Evolutionary conservation across 2,888 invertebrate species (phyloP), one percentile per base, ranked within the genome.

Genomic region (Cheilosia vulpina): DNA sequence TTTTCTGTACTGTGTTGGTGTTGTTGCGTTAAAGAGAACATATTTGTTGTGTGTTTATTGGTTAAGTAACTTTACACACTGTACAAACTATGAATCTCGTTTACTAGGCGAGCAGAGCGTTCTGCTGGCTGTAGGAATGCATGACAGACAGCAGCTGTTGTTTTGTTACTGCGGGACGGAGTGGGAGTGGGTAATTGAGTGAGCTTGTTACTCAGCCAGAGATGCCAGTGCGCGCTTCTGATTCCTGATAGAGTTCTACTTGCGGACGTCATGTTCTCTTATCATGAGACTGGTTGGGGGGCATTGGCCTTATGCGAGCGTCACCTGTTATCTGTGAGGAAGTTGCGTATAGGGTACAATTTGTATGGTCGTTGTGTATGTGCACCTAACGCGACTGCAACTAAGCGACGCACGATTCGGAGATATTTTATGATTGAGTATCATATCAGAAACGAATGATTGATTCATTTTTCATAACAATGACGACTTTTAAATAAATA

Each of bases 41-140:
- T 1, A 7, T 50, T 50, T 60, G 57, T 60, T 60, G 31, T 19
- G n/a, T n/a, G n/a, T 62, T 58, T 55, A 24, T 53, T 68, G 50
- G 19, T 72, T 31, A 9, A 31, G 31, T 31, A 7, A 31, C 31
- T 31, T 31, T 65, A 65, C 72, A 79, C 79, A 79, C 79, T 79
- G 79, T 79, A 79, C 79, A 79, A 79, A 79, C 58, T 65, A 72
- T 79, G 79, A 79, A 79, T 79, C 79, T 58, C 72, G 24, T 72
- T 52, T 65, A 79, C 63, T 63, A 79, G 79, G 79, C 58, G 15
- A 65, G 17, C 79, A 79, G 79, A 52, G 52, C 17, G 38, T 34
- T 17, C 38, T 38, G 58, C 50, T 47, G 17, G 50, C 31, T 13
- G 50, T 55, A 63, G 57, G 45, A 77, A 77, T 62, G 45, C 41